Evolutionary conservation across 1,140 invertebrate species (phyloP), one percentile per base, ranked within the genome.

Genomic region (Bicyclus anynana): DNA sequence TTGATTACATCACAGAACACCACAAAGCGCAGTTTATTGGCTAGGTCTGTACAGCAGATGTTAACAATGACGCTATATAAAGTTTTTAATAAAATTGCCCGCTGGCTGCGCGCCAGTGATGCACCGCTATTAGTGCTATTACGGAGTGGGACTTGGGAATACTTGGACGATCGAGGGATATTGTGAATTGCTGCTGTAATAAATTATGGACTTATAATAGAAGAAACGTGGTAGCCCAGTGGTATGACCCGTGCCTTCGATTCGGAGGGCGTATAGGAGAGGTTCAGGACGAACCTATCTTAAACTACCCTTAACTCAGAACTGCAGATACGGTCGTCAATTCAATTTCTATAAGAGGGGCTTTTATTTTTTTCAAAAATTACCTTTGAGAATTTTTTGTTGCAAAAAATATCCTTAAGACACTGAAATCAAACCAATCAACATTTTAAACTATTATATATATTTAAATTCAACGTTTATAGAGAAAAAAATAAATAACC

Each of bases 41-140:
- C 37, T 40, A 17, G 37, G 37, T 44, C 42, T 44, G 42, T 21
- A 44, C 42, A 44, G 14, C 42, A 44, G 42, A 44, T 44, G 42
- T 44, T 44, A 44, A 44, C 42, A 44, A 44, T 44, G 42, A 18
- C 17, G 17, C 42, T 4, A n/a, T 21, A 23, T 20, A 23, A 44
- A 44, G 42, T 44, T 44, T 44, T 44, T 44, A 44, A 44, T 44
- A 44, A 44, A 44, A 44, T 44, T 44, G 42, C 42, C 42, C 9
- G 42, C 42, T 44, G 42, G 42, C 42, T 21, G 2, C 18, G 17
- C 42, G 42, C 42, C 42, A 44, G 42, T 44, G 20, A 23, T 44
- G 42, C 17, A 20, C 20, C 42, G 42, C 37, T 40, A 40, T 40
- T 40, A 44, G 42, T 40, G 42, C 18, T 20, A 44, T 44, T 44